Base-by-base conservation (phyloP, 2,797 vertebrate genomes). In the Crypturellus tataupa region DNA sequence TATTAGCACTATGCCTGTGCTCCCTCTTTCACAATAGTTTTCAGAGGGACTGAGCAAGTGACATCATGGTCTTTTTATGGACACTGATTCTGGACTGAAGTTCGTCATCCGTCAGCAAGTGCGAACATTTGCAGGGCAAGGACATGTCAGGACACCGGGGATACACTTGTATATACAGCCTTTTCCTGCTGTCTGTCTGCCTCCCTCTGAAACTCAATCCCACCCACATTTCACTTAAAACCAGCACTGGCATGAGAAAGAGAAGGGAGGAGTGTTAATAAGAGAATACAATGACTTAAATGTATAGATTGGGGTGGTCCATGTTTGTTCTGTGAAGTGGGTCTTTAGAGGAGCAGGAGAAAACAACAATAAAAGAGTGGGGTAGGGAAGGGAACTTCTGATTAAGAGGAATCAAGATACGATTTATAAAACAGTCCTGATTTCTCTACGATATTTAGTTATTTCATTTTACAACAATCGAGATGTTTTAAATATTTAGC, bases 131-230 rank as follows among this genome's bases (percentile, higher is more conserved):
- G 24, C 87, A 94, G 92, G 85, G 47, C 84, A 96, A 91, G 79
- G 79, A 90, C 80, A 93, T 33, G 68, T 87, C 91, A 93, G 79
- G 86, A 88, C 96, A 96, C 83, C 40, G 64, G 94, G 87, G 75
- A 86, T 53, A 83, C 23, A 64, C 72, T 92, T 92, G 73, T 94
- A 42, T 95, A 96, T 53, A 89, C 91, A 96, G 85, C 55, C 59
- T 92, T 96, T 97, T 95, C 96, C 84, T 83, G 85, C 35, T 49
- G 16, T 71, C 94, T 85, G 25, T 75, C 92, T 72, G 75, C 40
- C 51, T 56, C 35, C 16, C 2, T 3, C 42, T 62, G 93, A 24
- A 89, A 71, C 16, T 70, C 53, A 67, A 46, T 94, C 46, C 65
- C 85, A 87, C 67, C 46, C 63, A 83, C 80, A 78, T 80, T 60